Conservation (phyloP, 2,113 vertebrate species). For the Pelecanus crispus region DNA sequence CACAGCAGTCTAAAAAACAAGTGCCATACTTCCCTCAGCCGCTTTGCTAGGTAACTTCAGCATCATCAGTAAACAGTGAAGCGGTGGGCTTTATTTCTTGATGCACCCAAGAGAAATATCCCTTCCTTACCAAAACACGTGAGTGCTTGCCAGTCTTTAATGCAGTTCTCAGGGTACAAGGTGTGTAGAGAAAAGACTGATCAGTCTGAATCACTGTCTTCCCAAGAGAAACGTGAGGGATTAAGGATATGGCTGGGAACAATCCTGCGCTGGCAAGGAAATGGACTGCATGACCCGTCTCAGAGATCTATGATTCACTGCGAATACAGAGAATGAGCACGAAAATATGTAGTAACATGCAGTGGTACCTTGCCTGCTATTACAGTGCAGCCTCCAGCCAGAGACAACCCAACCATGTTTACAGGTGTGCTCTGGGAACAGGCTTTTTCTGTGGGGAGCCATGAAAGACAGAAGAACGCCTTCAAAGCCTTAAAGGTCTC, state of each 20-base stretch:
- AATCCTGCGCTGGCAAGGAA: slow-evolving; percentile 9
- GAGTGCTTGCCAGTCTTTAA: not conserved
- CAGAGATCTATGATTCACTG: slow-evolving; percentile 39
- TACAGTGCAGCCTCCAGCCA: not conserved
- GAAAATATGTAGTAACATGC: slow-evolving; percentile 52
- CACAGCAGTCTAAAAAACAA: not conserved
- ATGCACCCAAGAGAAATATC: not conserved
- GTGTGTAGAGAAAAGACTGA: not conserved
- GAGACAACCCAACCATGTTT: not conserved
- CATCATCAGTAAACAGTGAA: not conserved
- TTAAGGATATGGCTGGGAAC: slow-evolving; percentile 24
- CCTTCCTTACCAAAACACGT: not conserved
- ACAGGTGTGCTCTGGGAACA: slow-evolving; percentile 13
- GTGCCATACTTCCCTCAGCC: not conserved
- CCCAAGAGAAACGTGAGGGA: slow-evolving; percentile 11
- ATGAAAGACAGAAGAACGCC: not conserved
- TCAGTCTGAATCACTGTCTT: slow-evolving; percentile 26
- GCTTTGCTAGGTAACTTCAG: not conserved
- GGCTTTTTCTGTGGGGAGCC: not conserved
- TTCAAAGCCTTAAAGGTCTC: not conserved
- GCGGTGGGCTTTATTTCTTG: not conserved
- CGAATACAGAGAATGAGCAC: not conserved
- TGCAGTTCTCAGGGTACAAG: not conserved
- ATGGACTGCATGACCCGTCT: slow-evolving; percentile 33
- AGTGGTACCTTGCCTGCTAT: not conserved